Conservation (phyloP, 2,888 invertebrate genomes). For the Hymenopus coronatus region DNA sequence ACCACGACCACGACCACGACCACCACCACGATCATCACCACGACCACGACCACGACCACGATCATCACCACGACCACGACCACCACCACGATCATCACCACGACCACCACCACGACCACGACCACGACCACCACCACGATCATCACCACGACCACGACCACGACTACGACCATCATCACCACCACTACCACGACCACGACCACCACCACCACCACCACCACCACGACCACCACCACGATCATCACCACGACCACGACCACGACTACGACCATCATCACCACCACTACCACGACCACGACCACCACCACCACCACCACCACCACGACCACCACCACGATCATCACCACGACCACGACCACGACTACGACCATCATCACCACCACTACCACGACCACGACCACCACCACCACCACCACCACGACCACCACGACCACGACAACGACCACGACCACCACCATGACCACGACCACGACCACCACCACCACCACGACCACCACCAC, state of each 20-base stretch:
- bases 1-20: neutral
- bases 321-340: too few species aligned
- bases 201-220: neutral
- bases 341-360: too few species aligned
- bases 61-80: neutral
- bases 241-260: too few species aligned
- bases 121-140: neutral
- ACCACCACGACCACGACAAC: neutral
- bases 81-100: neutral
- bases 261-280: too few species aligned
- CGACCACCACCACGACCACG: neutral
- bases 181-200: neutral
- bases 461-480: neutral
- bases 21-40: neutral
- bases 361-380: neutral
- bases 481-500: neutral
- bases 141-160: neutral
- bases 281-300: neutral
- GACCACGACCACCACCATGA: neutral
- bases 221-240: neutral
- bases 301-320: too few species aligned
- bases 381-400: neutral
- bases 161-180: neutral
- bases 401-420: neutral
- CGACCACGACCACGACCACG: neutral